Conservation (phyloP, 2,113 vertebrate genomes). For the Scalopus aquaticus region DNA sequence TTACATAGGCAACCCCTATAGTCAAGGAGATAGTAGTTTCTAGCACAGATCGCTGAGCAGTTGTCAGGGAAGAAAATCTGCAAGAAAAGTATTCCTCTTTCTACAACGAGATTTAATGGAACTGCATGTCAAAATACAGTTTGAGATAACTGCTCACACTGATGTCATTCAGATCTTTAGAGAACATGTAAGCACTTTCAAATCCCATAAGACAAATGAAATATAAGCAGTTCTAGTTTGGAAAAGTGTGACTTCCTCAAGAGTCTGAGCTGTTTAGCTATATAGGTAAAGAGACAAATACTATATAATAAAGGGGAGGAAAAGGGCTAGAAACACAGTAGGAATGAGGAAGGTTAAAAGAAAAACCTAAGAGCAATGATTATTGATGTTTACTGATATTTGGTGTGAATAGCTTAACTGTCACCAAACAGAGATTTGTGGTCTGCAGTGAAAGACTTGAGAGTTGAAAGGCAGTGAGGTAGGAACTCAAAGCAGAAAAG, state of each 20-base stretch:
- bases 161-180: neutral
- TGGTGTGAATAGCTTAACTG: neutral
- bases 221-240: neutral
- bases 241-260: neutral
- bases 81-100: neutral
- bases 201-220: neutral
- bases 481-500: neutral
- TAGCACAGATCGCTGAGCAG: constrained; percentile 64
- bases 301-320: neutral
- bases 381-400: neutral
- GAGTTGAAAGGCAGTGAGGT: neutral
- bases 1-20: constrained; percentile 20
- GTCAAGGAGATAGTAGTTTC: constrained; percentile 71
- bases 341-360: neutral
- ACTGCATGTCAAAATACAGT: neutral
- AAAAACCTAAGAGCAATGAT: neutral
- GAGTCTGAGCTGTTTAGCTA: neutral
- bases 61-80: constrained; percentile 60
- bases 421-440: neutral
- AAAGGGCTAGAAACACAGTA: neutral
- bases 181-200: constrained; percentile 40
- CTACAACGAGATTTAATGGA: constrained; percentile 69
- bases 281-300: neutral
- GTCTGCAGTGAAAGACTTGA: neutral
- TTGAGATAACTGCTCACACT: neutral